Conservation (phyloP, 2,888 invertebrate genomes). For the Trachelus tabidus region DNA sequence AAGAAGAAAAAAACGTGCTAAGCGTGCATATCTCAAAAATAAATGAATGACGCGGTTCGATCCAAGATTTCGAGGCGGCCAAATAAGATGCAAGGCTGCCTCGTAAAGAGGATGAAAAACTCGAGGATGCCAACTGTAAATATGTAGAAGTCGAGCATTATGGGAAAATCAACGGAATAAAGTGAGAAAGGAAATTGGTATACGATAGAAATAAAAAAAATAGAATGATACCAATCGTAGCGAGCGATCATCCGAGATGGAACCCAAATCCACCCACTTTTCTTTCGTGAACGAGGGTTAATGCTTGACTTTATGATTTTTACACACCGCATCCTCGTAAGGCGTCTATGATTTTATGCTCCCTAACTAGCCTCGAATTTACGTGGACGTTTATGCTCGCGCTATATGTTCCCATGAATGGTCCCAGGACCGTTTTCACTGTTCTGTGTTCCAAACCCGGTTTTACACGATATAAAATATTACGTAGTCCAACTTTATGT, state of each 20-base stretch:
- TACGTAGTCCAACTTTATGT: conserved; percentile 26
- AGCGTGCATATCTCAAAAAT: neutral
- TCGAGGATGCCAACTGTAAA: neutral
- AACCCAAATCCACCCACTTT: conserved; percentile 24
- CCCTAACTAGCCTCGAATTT: conserved; percentile 59
- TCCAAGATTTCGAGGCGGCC: neutral
- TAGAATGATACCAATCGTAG: conserved; percentile 6
- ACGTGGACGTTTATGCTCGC: conserved; percentile 55
- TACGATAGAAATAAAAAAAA: neutral
- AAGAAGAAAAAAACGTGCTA: neutral
- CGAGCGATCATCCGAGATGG: neutral
- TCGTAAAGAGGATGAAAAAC: neutral
- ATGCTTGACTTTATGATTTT: conserved; percentile 48
- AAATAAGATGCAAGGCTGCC: neutral
- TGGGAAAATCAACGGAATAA: neutral
- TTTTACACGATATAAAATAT: conserved; percentile 47
- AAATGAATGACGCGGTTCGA: neutral
- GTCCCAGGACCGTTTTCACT: neutral
- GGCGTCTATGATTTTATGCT: conserved; percentile 39
- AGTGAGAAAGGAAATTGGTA: conserved; percentile 22
- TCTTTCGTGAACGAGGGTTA: conserved; percentile 26
- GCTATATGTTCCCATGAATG: neutral
- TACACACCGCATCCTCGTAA: neutral
- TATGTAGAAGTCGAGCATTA: neutral
- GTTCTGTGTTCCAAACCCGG: conserved; percentile 37